Percentiles rank a stretch among this genome's conserved stretches.
These are phyloP conservation scores for Pollenia angustigena DNA, from an alignment of 2,888 invertebrate species.

Conservation along the genomic window DNA sequence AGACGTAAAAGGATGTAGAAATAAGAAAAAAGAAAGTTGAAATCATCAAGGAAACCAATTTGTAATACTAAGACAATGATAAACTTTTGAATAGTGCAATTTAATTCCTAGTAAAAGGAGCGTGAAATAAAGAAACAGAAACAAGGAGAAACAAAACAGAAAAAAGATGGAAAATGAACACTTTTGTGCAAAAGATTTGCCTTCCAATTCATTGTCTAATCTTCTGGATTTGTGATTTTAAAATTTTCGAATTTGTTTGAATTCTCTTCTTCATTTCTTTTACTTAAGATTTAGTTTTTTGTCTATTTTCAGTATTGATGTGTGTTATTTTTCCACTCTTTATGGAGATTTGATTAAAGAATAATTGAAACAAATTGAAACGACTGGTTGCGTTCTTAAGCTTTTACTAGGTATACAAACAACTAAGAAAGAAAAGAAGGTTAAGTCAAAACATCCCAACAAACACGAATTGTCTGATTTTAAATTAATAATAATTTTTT, in stretches of 20 bases:
- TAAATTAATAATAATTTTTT: too few relatives aligned
- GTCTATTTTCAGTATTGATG: neutral
- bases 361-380: constrained; percentile 28
- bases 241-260: constrained; percentile 30
- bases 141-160: neutral
- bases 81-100: constrained; percentile 52
- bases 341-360: constrained; percentile 25
- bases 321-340: neutral
- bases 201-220: constrained; percentile 26
- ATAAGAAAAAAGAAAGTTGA: constrained; percentile 12
- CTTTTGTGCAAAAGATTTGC: constrained; percentile 30
- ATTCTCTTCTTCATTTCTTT: neutral
- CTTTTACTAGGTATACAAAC: neutral
- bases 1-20: neutral
- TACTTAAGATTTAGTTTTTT: neutral
- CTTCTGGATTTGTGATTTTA: constrained; percentile 31
- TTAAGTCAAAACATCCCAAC: too few relatives aligned
- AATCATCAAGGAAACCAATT: constrained; percentile 64
- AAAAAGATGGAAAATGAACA: neutral
- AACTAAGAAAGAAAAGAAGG: too few relatives aligned
- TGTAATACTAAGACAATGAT: constrained; percentile 58
- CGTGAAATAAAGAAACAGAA: constrained; percentile 19
- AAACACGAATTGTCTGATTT: too few relatives aligned
- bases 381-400: neutral
- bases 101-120: constrained; percentile 26